Base-by-base conservation (phyloP, 2,888 invertebrate species). In the Selenia dentaria region DNA sequence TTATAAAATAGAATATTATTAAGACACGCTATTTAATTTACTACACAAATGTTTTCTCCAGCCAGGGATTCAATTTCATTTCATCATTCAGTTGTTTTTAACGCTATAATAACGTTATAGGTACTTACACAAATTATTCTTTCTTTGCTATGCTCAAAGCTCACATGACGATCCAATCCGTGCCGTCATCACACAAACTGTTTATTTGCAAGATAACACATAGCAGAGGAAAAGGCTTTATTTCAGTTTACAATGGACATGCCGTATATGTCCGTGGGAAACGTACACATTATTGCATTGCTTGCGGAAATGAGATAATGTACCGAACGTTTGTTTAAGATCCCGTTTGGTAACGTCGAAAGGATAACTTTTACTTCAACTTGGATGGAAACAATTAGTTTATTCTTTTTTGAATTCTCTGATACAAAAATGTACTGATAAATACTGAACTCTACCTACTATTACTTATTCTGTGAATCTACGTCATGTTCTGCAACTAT, bases 281-380 rank as follows among this genome's bases (percentile, higher is more conserved):
- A 81, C 54, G 70, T 68, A 89, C 68, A 83, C 80, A 81, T 71
- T 70, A 70, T 63, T 65, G 64, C 67, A 59, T 39, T 52, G 68
- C 57, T 64, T 64, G 78, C 85, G 87, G 87, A 87, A 77, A 79
- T 74, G 80, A 81, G 79, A 83, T 85, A 83, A 65, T 51, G 54
- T 55, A 36, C 18, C 38, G 26, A 49, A 44, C 28, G 45, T 53
- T 57, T 57, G 37, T 51, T 45, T 46, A 25, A 34, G 28, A 36
- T 39, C 29, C 40, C 25, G 42, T 34, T 24, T 45, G 52, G 44
- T 47, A 50, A 36, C 46, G 36, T 2, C 20, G 33, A 37, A 32
- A 22, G 32, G 27, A 6, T 35, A 12, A 32, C 20, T 29, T 29
- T 9, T 14, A 18, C 6, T 2, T 5, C n/a, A 5, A 33, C 33